Evolutionary conservation across 23 tunicate species (phyloP), one percentile per base, ranked within the genome.

Genomic region (Styela plicata): DNA sequence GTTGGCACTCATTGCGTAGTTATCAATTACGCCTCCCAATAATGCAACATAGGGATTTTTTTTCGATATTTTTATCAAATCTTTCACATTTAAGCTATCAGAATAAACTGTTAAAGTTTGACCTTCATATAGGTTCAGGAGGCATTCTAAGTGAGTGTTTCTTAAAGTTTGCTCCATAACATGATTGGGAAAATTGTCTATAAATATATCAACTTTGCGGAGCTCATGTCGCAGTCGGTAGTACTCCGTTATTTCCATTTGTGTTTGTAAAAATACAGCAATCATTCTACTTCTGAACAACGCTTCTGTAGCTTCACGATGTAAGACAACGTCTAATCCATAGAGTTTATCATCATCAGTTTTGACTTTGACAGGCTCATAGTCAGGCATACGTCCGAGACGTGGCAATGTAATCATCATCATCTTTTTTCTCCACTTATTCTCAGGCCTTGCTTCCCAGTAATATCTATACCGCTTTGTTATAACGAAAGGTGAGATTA

Each of bases 341-440:
- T 91, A 83, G 2, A 91, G 63, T 80, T 79, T 35, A 22, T 76
- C 64, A 17, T 36, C 63, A 18, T 76, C 81, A 7, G 37, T 29
- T 36, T 52, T 37, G 66, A 21, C n/a, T 21, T 33, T n/a, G 19
- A 20, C 29, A 0, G 66, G 81, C 24, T 76, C 64, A 2, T 23
- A 76, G 17, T 52, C 81, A 20, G 81, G 65, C 19, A 53, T 18
- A 1, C 64, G 68, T 22, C 62, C 64, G 18, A 89, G 63, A 2
- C 85, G 78, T 24, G 97, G 97, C 13, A 91, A 52, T 10, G 97
- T 91, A 35, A 91, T 71, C 74, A 78, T 83, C 90, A 91, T 86
- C 22, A 91, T 24, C 31, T n/a, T 63, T 30, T 75, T 79, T 71
- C 87, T 69, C 34, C 84, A 63, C 27, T 85, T 83, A 76, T 76